phyloP scores from a whole-genome alignment of 2,113 vertebrate genomes.

The Hepsetus odoe region DNA sequence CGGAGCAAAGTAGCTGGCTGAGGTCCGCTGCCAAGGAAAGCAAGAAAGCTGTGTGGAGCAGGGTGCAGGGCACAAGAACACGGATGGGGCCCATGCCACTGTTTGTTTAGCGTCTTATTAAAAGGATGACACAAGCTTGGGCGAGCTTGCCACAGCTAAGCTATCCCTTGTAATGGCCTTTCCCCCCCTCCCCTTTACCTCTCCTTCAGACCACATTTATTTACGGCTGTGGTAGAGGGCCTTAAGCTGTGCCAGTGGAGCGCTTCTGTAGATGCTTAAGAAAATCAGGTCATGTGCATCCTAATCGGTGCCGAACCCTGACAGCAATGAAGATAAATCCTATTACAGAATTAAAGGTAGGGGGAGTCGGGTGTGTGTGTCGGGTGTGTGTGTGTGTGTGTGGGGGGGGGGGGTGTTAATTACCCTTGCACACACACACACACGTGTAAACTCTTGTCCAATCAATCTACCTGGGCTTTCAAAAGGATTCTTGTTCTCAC shows the following conservation, averaged over 20 bases:
- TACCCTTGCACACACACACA: conserved; percentile 50
- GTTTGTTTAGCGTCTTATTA: conserved; percentile 64
- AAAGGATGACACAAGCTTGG: conserved; percentile 52
- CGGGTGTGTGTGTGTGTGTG: not conserved
- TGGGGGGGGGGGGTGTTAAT: not conserved
- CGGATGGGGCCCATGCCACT: conserved; percentile 30
- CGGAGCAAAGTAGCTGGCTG: conserved; percentile 44
- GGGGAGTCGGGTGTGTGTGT: not conserved
- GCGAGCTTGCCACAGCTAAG: conserved; percentile 24
- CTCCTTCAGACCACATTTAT: conserved; percentile 42
- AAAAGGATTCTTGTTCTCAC: not conserved
- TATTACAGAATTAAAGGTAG: conserved; percentile 64
- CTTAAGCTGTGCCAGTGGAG: conserved; percentile 56
- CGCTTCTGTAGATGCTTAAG: conserved; percentile 55
- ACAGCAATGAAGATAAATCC: conserved; percentile 67
- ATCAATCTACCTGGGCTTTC: not conserved
- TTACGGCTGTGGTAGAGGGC: conserved; percentile 52
- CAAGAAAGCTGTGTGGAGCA: conserved; percentile 31
- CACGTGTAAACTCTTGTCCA: not conserved
- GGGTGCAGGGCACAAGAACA: conserved; percentile 46
- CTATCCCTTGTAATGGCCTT: conserved; percentile 51
- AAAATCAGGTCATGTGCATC: conserved; percentile 63
- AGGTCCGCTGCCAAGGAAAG: conserved; percentile 50
- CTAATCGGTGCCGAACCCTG: conserved; percentile 63
- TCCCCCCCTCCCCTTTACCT: conserved; percentile 20